Percentiles rank a stretch among this genome's conserved stretches.
Evolutionary conservation across 2,797 vertebrate genomes (phyloP).

Genomic region (Nasua narica): DNA sequence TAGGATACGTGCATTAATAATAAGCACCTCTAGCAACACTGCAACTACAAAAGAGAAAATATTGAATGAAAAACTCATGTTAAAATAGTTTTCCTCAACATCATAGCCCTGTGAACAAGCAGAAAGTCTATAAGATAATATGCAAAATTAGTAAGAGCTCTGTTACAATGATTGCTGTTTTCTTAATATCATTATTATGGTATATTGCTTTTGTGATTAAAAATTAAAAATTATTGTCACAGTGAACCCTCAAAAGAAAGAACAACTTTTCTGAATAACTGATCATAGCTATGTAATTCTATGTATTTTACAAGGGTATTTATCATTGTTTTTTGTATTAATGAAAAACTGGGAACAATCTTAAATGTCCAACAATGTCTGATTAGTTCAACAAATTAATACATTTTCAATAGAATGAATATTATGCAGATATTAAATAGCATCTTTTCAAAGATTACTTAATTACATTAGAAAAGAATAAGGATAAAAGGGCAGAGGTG

Average conservation of each 20-base stretch:
- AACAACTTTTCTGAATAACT: not conserved
- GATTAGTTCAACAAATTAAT: slow-evolving; percentile 50
- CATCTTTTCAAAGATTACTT: not conserved
- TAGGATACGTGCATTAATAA: not conserved
- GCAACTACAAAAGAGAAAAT: not conserved
- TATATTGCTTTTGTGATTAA: slow-evolving; percentile 46
- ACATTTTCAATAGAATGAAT: not conserved
- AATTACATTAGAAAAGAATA: not conserved
- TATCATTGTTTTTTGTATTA: not conserved
- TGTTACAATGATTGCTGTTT: not conserved
- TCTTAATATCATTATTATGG: not conserved
- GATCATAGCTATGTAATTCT: slow-evolving; percentile 27
- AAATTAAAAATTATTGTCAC: slow-evolving; percentile 2
- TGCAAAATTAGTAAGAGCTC: slow-evolving; percentile 21
- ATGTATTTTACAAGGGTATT: slow-evolving; percentile 8
- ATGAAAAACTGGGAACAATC: slow-evolving; percentile 8
- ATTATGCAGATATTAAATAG: not conserved
- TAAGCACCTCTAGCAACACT: not conserved
- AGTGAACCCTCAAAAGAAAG: slow-evolving; percentile 18
- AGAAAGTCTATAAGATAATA: not conserved
- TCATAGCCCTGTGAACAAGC: not conserved
- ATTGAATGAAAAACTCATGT: not conserved
- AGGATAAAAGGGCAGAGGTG: not conserved
- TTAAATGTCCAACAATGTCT: slow-evolving; percentile 10
- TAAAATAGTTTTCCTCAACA: not conserved